Evolutionary conservation across 1,140 invertebrate species (phyloP), one percentile per base, ranked within the genome.

Genomic region (Magallana angulata): DNA sequence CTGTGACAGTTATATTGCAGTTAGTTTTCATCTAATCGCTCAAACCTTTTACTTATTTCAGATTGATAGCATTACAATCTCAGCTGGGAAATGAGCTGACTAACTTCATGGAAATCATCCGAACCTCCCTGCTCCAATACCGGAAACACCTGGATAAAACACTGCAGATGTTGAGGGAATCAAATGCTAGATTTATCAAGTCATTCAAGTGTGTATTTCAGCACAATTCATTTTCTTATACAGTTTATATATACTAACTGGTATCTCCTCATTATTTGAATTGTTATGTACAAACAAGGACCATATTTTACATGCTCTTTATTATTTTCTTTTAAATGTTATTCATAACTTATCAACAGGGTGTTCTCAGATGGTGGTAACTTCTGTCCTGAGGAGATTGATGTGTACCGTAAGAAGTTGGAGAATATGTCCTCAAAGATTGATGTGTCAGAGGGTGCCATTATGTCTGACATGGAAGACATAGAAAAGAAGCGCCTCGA

Each of bases 341-440:
- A 48, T 48, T 48, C 5, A 48, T 48, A 48, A 48, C 36, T 48
- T 48, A 48, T 48, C 36, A 48, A 12, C 82, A 95, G 94, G 86
- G 85, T 95, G 14, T 95, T 95, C 89, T 95, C 94, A 57, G 94
- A 95, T 87, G 94, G 94, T 85, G 95, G 95, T 24, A 95, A 95
- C 82, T 95, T 95, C 90, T 95, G 94, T 88, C 93, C 94, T 0
- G 94, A 94, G 85, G 95, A 95, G 89, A 94, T 95, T 62, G 93
- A 94, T 18, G 92, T 93, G n/a, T 95, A 94, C 82, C 88, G 93
- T 24, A 95, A 93, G 89, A 90, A 91, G 57, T 88, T 95, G 36
- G 94, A 95, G 81, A 94, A 94, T 81, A 93, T 94, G 92, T 93
- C 94, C 2, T 82, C 90, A 56, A 93, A 93, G 87, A 94, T 95